Conservation (phyloP, 2,113 vertebrate genomes). For the Ophthalmolycus amberensis region DNA sequence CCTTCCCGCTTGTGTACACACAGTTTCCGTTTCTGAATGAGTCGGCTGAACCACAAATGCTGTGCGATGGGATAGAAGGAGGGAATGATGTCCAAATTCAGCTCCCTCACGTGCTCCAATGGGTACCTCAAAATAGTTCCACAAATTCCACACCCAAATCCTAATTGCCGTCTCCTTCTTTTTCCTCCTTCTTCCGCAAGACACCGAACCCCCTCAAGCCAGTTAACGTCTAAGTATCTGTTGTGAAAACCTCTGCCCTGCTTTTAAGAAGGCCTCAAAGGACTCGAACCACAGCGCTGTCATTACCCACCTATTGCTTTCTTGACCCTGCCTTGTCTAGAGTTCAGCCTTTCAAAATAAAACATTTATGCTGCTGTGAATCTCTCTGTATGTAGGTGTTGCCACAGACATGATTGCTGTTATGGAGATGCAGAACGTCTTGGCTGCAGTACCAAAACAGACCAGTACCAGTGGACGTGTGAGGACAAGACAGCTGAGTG, state of each 20-base stretch:
- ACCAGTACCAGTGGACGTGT: conserved; percentile 81
- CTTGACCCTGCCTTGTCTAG: conserved; percentile 5
- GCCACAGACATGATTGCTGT: conserved; percentile 87
- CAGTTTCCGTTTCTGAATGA: conserved; percentile 40
- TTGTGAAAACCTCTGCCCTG: conserved; percentile 37
- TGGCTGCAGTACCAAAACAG: conserved; percentile 81
- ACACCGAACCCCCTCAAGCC: conserved; percentile 36
- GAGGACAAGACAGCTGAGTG: conserved; percentile 79
- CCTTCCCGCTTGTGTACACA: conserved; percentile 16
- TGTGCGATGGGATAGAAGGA: conserved; percentile 29
- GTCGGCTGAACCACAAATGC: conserved; percentile 40
- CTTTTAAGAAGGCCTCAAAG: conserved; percentile 61
- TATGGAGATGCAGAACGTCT: conserved; percentile 80
- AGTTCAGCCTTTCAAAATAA: conserved; percentile 37
- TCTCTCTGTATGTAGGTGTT: conserved; percentile 78
- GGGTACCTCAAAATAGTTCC: conserved; percentile 48
- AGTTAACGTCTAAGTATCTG: conserved; percentile 56
- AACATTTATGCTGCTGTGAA: background rate
- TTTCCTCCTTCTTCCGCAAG: conserved; percentile 45
- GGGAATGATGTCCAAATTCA: conserved; percentile 24
- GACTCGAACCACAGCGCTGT: conserved; percentile 25
- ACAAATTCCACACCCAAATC: conserved; percentile 71
- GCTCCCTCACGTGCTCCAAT: conserved; percentile 17
- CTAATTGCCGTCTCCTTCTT: conserved; percentile 64
- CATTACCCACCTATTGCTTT: conserved; percentile 36